Conservation (phyloP, 2,113 vertebrate species). For the Gambusia affinis region DNA sequence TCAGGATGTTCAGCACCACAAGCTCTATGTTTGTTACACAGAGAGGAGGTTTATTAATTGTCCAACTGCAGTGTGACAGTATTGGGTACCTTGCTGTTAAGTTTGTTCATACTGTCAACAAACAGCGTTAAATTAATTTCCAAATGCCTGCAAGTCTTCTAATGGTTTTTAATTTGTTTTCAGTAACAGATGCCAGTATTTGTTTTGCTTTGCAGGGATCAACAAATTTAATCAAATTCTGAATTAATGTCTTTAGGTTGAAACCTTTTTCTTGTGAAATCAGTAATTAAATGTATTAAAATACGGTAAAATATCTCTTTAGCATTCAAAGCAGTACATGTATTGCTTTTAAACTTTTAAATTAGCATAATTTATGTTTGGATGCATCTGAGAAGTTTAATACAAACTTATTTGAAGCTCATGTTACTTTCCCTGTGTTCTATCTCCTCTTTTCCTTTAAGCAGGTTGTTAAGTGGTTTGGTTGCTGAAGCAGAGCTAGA, state of each 20-base stretch:
- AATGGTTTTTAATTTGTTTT: neutral
- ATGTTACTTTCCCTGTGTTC: neutral
- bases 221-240: neutral
- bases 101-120: neutral
- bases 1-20: no score
- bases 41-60: no score
- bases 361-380: constrained; percentile 3
- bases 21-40: no score
- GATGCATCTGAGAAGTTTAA: neutral
- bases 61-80: neutral
- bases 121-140: neutral
- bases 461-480: constrained; percentile 8
- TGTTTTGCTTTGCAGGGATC: neutral
- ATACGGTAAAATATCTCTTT: neutral
- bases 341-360: neutral
- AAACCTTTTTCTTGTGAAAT: neutral
- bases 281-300: neutral
- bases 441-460: neutral
- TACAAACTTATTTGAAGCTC: neutral
- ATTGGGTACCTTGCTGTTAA: neutral
- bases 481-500: constrained; percentile 8
- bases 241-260: neutral
- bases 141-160: neutral
- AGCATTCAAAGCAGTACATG: neutral
- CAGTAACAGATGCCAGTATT: neutral